Percentiles rank a stretch among this genome's conserved stretches.
These are phyloP conservation scores for Mobula hypostoma DNA, from an alignment of 2,113 vertebrate species.

Conservation along the genomic window DNA sequence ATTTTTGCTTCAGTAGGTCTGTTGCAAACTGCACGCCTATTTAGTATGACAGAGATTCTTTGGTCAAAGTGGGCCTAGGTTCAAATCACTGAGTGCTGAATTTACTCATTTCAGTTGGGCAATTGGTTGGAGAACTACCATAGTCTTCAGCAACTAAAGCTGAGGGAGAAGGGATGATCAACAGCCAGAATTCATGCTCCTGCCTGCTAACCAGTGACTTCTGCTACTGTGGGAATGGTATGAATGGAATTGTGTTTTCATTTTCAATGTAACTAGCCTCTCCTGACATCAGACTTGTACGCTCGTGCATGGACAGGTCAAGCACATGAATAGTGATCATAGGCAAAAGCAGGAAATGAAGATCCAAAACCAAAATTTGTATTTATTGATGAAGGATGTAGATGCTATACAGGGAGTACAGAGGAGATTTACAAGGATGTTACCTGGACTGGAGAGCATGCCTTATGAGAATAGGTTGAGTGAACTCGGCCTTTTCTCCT, in stretches of 20 bases:
- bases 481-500: too few species aligned
- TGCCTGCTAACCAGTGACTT: background rate
- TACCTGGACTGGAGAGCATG: too few species aligned
- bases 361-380: background rate
- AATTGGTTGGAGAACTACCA: background rate
- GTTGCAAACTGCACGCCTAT: background rate
- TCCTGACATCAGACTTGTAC: background rate
- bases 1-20: background rate
- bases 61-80: background rate
- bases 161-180: background rate
- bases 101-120: background rate
- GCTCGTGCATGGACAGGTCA: background rate
- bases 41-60: background rate
- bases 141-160: background rate
- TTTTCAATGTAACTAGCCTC: background rate
- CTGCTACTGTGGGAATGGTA: background rate
- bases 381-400: background rate
- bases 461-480: too few species aligned
- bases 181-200: background rate
- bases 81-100: background rate
- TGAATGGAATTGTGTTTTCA: background rate
- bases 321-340: background rate
- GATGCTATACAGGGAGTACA: too few species aligned
- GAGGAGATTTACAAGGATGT: too few species aligned
- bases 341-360: background rate